Evolutionary conservation across 2,888 invertebrate genomes (phyloP).

Genomic region (Hydropsyche betteni): DNA sequence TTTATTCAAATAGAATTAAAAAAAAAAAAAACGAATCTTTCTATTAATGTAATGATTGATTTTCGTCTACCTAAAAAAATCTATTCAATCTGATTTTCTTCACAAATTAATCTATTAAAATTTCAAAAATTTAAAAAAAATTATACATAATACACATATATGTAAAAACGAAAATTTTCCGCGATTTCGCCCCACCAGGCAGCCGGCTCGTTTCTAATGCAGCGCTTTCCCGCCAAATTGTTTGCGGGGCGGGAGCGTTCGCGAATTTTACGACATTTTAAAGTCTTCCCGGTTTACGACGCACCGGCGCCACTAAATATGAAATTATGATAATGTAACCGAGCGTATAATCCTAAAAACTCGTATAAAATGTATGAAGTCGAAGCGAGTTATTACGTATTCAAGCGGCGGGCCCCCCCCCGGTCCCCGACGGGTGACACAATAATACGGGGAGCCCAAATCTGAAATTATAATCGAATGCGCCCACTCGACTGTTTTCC

Average conservation of each 20-base stretch:
- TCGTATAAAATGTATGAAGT: constrained; percentile 51
- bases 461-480: constrained; percentile 48
- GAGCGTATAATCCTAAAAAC: constrained; percentile 49
- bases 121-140: no score
- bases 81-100: no score
- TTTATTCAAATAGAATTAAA: no score
- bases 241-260: constrained; percentile 11
- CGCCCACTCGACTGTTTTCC: constrained; percentile 39
- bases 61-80: no score
- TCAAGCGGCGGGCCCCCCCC: constrained; percentile 37
- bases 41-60: no score
- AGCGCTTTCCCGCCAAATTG: no score
- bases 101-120: no score
- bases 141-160: no score
- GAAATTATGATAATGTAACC: constrained; percentile 52
- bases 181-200: no score
- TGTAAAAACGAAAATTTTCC: no score
- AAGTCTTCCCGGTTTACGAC: constrained; percentile 50
- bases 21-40: no score
- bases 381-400: constrained; percentile 47
- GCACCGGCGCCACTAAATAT: constrained; percentile 50
- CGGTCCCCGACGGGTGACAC: constrained; percentile 36
- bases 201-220: no score
- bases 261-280: constrained; percentile 50
- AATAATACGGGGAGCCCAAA: constrained; percentile 40